Base-by-base conservation (phyloP, 2,797 vertebrate species). In the Micropoecilia bifurca region DNA sequence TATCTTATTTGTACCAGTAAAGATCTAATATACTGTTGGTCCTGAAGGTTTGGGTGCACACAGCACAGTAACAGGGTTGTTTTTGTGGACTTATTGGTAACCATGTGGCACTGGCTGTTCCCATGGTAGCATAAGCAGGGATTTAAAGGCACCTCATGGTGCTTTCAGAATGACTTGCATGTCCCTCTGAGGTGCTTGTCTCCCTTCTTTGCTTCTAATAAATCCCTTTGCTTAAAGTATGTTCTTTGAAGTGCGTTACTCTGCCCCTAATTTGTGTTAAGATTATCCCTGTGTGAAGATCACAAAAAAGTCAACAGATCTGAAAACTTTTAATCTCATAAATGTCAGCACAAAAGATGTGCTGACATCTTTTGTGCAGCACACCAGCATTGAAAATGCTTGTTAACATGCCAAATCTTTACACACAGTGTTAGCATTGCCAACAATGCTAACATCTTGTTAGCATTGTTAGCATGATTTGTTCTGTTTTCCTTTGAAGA, bases 191-290 rank as follows among this genome's bases (percentile, higher is more conserved):
- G 71, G 73, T 71, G 36, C 14, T 36, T n/a, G 43, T 57, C 83
- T 85, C 75, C 66, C 72, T 83, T 79, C 71, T 39, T 75, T 25
- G 12, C 79, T 80, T 86, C 75, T 25, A 45, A 73, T 91, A 91
- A 95, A 94, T 94, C 89, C 81, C 48, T 25, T 71, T 75, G 91
- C 86, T 94, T 90, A 89, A 93, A 91, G 90, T 94, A 91, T 88
- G 93, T 93, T 87, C 95, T 95, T 95, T 95, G 91, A 95, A 94
- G 93, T 95, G 57, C 69, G 82, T 86, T 94, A 89, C 89, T 89
- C 86, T 82, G 46, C 55, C 80, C 28, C 55, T 28, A 28, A 59
- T 80, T 72, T 48, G 59, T 79, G 71, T 63, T 53, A 68, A 66
- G 74, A 73, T 81, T 33, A 77, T 63, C 81, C 36, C 61, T 75